Evolutionary conservation across 2,113 vertebrate genomes (phyloP).

Genomic region (Symphodus melops): DNA sequence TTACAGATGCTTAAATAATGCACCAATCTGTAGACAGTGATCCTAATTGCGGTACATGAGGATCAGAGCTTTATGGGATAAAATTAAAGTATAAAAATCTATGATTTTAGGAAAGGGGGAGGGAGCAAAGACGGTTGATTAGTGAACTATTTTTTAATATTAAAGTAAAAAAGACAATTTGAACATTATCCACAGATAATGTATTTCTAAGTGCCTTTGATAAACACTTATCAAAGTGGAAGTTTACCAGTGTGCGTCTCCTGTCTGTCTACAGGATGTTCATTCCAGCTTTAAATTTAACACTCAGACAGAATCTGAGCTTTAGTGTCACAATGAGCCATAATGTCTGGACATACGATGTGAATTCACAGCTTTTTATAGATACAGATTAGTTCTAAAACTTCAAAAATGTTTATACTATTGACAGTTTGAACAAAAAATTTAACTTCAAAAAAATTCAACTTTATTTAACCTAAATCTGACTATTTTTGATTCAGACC

Average conservation of each 20-base stretch:
- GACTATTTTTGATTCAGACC: no score
- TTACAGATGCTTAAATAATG: constrained; percentile 58
- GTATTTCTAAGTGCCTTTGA: background rate
- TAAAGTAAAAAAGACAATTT: background rate
- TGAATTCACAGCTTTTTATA: no score
- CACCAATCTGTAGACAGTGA: constrained; percentile 63
- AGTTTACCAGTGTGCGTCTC: no score
- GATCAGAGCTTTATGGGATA: constrained; percentile 86
- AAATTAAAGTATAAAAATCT: constrained; percentile 94
- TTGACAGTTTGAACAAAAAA: no score
- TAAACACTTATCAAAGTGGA: background rate
- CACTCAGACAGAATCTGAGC: no score
- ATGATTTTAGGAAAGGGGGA: constrained; percentile 82
- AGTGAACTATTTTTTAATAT: constrained; percentile 42
- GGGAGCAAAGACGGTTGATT: constrained; percentile 77
- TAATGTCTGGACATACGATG: no score
- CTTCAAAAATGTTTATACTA: no score
- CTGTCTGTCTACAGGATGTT: no score
- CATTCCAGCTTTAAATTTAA: background rate
- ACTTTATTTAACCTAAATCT: no score
- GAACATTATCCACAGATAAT: background rate
- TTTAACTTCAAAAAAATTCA: no score
- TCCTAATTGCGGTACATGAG: constrained; percentile 70
- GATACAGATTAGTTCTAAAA: no score
- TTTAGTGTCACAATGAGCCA: no score